Evolutionary conservation across 2,888 invertebrate species (phyloP), one percentile per base, ranked within the genome.

Genomic region (Lepidochrysops patricia): DNA sequence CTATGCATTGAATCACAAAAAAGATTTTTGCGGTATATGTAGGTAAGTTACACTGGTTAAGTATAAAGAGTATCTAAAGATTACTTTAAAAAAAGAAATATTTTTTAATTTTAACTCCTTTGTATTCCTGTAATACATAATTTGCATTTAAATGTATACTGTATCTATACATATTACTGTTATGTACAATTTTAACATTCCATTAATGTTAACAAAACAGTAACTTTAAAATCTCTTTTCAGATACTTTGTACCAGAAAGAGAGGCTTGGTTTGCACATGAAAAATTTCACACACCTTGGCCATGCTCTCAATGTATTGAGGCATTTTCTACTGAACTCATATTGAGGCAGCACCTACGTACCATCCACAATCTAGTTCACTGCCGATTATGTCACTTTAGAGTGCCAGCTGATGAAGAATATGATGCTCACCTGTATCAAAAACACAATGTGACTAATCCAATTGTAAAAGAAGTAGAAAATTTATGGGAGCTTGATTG

Each of bases 11-110:
- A 87, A 90, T 66, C 90, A 90, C 61, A 85, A 83, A 62, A 90
- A 89, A 68, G 88, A 88, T 64, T 89, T 80, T 66, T 90, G 90
- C 72, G 89, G 89, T 6, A 89, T 89, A 61, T 90, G 90, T 73
- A 82, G 88, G 90, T 87, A 65, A 72, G 74, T 23, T 57, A 29
- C 4, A 57, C 19, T n/a, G 25, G 9, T 26, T 34, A 26, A 37
- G 29, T 37, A 57, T n/a, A 34, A 29, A 27, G 54, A 54, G 9
- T n/a, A 49, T 6, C 6, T 6, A 60, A 57, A 43, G 29, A n/a
- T n/a, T n/a, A n/a, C n/a, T n/a, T n/a, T n/a, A n/a, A n/a, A n/a
- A n/a, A n/a, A n/a, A n/a, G n/a, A n/a, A n/a, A n/a, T n/a, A n/a
- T n/a, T n/a, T n/a, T n/a, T n/a, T n/a, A n/a, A n/a, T n/a, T n/a